A percentile compares a stretch with the other conserved stretches of the same genome.
Evolutionary conservation across 2,113 vertebrate species (phyloP).

Genomic region (Suncus etruscus): DNA sequence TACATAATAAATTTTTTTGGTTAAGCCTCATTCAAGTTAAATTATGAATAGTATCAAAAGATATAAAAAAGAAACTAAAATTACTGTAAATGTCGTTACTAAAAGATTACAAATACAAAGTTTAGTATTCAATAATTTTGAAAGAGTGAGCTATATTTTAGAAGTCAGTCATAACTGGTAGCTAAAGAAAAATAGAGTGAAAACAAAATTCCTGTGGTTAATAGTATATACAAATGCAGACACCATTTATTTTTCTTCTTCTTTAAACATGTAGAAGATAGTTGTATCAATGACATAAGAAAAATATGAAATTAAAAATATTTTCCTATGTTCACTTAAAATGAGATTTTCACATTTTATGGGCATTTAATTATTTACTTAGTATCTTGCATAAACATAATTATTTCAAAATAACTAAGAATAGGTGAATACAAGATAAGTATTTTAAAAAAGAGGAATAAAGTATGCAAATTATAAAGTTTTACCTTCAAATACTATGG

Average conservation of each 20-base stretch:
- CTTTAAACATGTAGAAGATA: slow-evolving; percentile 70
- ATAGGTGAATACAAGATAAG: slow-evolving; percentile 22
- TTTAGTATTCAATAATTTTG: slow-evolving; percentile 78
- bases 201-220: slow-evolving; percentile 87
- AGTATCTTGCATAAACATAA: slow-evolving; percentile 32
- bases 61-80: slow-evolving; percentile 63
- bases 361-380: slow-evolving; percentile 9
- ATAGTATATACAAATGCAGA: slow-evolving; percentile 84
- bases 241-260: slow-evolving; percentile 78
- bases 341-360: slow-evolving; percentile 24
- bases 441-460: slow-evolving; percentile 53
- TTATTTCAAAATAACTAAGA: slow-evolving; percentile 48
- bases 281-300: slow-evolving; percentile 60
- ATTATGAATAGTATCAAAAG: slow-evolving; percentile 61
- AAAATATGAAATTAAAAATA: slow-evolving; percentile 41
- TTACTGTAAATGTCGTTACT: slow-evolving; percentile 25
- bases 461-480: slow-evolving; percentile 43
- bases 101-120: slow-evolving; percentile 75
- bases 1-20: slow-evolving; percentile 52
- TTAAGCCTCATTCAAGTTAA: slow-evolving; percentile 40
- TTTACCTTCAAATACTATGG: slow-evolving; percentile 24
- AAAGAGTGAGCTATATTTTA: slow-evolving; percentile 79
- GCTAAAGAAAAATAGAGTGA: slow-evolving; percentile 76
- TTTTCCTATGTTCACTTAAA: slow-evolving; percentile 26
- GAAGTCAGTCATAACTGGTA: slow-evolving; percentile 68